A percentile compares a stretch with the other conserved stretches of the same genome.
Conservation (phyloP, 2,888 invertebrate genomes). For the Octonoba sinensis region DNA sequence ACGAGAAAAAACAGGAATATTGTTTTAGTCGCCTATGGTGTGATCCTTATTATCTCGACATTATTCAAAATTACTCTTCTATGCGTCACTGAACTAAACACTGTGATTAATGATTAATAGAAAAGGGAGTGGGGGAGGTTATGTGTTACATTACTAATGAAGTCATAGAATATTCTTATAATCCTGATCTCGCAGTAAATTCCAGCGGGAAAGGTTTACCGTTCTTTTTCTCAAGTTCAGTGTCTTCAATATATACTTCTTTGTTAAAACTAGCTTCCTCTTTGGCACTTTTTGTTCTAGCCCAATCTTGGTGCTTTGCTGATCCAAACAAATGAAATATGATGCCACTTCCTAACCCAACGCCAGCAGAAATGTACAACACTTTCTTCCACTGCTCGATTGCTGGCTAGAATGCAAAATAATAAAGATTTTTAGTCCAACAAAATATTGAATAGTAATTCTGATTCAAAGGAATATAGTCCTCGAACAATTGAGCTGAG, state of each 20-base stretch:
- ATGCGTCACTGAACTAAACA: too few relatives aligned
- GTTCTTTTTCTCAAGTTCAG: neutral
- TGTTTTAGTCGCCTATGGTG: too few relatives aligned
- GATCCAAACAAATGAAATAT: conserved; percentile 6
- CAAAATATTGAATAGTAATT: neutral
- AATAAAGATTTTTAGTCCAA: neutral
- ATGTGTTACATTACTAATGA: too few relatives aligned
- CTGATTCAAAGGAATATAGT: neutral
- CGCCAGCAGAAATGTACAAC: neutral
- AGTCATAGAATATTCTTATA: neutral
- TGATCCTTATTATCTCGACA: too few relatives aligned
- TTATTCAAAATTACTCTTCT: too few relatives aligned
- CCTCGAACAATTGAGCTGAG: neutral
- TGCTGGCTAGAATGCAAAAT: neutral
- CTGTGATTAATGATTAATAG: too few relatives aligned
- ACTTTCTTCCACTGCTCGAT: conserved; percentile 1
- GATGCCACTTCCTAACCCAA: neutral
- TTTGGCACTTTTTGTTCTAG: neutral
- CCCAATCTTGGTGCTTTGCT: neutral
- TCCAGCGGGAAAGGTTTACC: neutral
- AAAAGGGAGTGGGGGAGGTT: too few relatives aligned
- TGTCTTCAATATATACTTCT: neutral
- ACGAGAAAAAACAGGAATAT: too few relatives aligned
- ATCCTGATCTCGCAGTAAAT: neutral
- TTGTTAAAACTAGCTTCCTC: neutral